A percentile compares a stretch with the other conserved stretches of the same genome.
phyloP scores from a whole-genome alignment of 2,888 invertebrate species.

The Harpagoxenus sublaevis region DNA sequence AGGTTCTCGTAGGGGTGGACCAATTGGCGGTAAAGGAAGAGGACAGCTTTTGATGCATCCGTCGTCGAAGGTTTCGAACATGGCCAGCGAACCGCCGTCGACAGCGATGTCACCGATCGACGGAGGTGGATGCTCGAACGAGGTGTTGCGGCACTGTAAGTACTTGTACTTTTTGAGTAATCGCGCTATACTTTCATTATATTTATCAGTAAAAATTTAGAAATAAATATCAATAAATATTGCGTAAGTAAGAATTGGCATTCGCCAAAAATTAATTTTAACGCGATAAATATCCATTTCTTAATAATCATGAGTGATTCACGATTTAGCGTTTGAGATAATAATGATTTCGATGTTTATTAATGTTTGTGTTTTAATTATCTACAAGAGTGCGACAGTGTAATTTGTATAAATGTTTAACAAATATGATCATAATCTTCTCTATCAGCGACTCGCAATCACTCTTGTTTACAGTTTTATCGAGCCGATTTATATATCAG shows the following conservation, averaged over 20 bases:
- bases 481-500: background rate
- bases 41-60: constrained; percentile 79
- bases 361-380: background rate
- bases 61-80: constrained; percentile 66
- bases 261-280: constrained; percentile 7
- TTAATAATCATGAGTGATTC: background rate
- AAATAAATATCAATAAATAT: background rate
- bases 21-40: constrained; percentile 83
- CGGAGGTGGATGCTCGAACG: constrained; percentile 39
- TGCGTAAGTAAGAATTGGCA: background rate
- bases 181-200: background rate
- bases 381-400: background rate
- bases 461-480: constrained; percentile 14
- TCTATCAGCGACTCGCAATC: background rate
- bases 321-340: background rate
- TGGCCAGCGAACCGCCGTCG: constrained; percentile 70
- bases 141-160: constrained; percentile 70
- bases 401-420: constrained; percentile 26
- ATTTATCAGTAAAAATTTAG: background rate
- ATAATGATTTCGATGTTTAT: background rate
- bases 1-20: constrained; percentile 90
- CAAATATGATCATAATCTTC: background rate
- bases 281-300: background rate
- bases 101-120: constrained; percentile 63
- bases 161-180: constrained; percentile 13